Conservation (phyloP, 2,888 invertebrate species). For the Eretmocerus hayati region DNA sequence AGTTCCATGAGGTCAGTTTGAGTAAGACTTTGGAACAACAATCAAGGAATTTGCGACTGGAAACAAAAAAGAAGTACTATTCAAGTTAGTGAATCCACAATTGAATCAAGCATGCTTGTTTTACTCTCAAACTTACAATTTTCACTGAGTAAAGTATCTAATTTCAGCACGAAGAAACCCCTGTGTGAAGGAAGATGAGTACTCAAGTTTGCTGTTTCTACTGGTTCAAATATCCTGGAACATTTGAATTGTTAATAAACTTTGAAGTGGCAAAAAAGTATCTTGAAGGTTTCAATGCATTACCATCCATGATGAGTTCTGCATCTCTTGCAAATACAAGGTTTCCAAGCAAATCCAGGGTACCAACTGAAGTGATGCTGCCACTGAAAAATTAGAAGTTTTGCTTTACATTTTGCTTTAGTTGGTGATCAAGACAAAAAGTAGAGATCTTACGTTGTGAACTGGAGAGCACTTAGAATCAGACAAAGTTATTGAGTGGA, state of each 20-base stretch:
- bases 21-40: slow-evolving; percentile 51
- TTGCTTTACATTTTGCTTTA: neutral
- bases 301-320: slow-evolving; percentile 56
- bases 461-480: slow-evolving; percentile 52
- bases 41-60: slow-evolving; percentile 54
- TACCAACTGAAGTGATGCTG: slow-evolving; percentile 58
- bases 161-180: slow-evolving; percentile 42
- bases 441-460: slow-evolving; percentile 44
- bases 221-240: slow-evolving; percentile 52
- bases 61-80: slow-evolving; percentile 29
- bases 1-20: slow-evolving; percentile 23
- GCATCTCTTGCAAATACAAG: slow-evolving; percentile 58
- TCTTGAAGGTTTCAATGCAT: too few relatives aligned
- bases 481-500: slow-evolving; percentile 51
- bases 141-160: slow-evolving; percentile 40
- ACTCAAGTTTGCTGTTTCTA: slow-evolving; percentile 34
- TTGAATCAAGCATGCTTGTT: neutral
- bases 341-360: slow-evolving; percentile 60
- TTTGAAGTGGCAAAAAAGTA: too few relatives aligned
- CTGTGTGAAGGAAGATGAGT: slow-evolving; percentile 32
- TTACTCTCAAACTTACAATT: slow-evolving; percentile 33
- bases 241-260: slow-evolving; percentile 2
- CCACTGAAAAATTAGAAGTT: slow-evolving; percentile 42
- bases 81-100: too few relatives aligned
- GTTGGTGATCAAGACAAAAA: neutral